These are phyloP conservation scores for Corapipo altera DNA, from an alignment of 2,113 vertebrate species.

Conservation along the genomic window DNA sequence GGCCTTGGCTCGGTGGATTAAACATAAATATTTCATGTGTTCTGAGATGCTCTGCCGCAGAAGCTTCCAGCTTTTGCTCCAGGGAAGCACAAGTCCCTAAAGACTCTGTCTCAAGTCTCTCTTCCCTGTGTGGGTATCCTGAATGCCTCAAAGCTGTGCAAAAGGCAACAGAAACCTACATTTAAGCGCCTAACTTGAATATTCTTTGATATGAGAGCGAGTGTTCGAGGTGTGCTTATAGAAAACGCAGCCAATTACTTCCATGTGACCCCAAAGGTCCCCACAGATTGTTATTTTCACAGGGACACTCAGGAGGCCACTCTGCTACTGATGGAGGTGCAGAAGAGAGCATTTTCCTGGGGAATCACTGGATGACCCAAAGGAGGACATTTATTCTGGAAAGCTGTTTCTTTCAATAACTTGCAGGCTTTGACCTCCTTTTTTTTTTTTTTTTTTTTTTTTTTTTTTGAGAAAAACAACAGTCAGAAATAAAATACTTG, in stretches of 20 bases:
- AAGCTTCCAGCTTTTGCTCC: not conserved
- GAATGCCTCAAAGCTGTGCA: not conserved
- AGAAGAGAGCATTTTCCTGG: not conserved
- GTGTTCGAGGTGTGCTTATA: rapidly evolving
- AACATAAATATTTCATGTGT: not conserved
- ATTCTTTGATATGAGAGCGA: not conserved
- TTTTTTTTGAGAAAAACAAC: not conserved
- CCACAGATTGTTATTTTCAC: not conserved
- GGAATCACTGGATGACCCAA: not conserved
- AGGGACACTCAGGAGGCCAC: not conserved
- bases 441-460: not conserved
- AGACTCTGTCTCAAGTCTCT: not conserved
- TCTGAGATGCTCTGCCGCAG: not conserved
- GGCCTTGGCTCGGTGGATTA: not conserved
- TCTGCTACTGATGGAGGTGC: not conserved
- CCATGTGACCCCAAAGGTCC: not conserved
- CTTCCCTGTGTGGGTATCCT: not conserved
- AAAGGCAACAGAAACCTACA: not conserved
- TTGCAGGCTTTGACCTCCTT: not conserved
- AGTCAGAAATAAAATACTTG: not conserved
- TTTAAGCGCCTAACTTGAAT: not conserved
- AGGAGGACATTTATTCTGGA: not conserved
- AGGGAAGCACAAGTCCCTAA: not conserved
- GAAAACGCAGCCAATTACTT: not conserved
- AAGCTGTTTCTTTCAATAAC: not conserved